Base-by-base conservation (phyloP, 2,797 vertebrate genomes). In the Hippoglossus hippoglossus region DNA sequence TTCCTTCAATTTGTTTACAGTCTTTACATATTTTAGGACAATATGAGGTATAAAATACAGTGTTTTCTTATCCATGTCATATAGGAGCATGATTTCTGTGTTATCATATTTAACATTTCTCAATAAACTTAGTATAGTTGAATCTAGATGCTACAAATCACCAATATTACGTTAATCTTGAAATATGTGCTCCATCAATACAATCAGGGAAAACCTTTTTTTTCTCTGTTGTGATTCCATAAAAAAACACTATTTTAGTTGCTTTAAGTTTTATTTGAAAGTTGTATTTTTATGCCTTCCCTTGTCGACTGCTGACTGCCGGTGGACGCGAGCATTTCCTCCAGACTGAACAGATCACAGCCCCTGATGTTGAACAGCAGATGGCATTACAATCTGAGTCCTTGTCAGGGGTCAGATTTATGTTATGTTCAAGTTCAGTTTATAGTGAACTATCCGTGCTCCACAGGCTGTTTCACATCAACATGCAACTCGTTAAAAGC, bases 231-330 rank as follows among this genome's bases (percentile, higher is more conserved):
- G 6, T 55, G 15, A 34, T 54, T 28, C 36, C 51, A 28, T 53
- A 11, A 26, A 34, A 15, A 4, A 3, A 21, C 2, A 52, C 0
- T 22, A 2, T 22, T 18, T 3, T 19, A 18, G n/a, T 26, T 6
- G 1, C 26, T 12, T 2, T 1, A 2, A 21, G 28, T 75, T 77
- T 83, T 76, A 69, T 85, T 81, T 82, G 76, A 76, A 80, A 61
- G 2, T 0, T 4, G 15, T 6, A 3, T 11, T 51, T 13, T 24
- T 24, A 11, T 44, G 8, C 16, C 18, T 24, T 1, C 41, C 6
- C 49, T 16, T 26, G 39, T 39, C 31, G 31, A 1, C 77, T 62
- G 70, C 44, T 64, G 59, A 16, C 60, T 31, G 41, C 44, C 75
- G 52, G 54, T 6, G 49, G 25, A 53, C 28, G 3, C 26, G 55